Evolutionary conservation across 2,113 vertebrate species (phyloP).

Genomic region (Eubucco bourcierii): DNA sequence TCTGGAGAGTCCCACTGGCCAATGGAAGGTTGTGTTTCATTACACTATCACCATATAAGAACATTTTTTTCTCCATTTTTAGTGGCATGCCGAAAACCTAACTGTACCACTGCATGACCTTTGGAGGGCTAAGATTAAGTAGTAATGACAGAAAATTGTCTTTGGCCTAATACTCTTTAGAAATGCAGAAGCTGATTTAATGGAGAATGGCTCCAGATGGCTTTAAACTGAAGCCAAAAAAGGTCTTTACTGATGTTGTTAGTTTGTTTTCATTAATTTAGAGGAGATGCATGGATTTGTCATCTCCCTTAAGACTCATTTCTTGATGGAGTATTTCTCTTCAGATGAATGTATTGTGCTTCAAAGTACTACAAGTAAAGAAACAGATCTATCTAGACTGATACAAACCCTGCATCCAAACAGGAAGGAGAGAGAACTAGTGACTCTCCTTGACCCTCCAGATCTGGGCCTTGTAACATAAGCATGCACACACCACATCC

Average conservation of each 20-base stretch:
- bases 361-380: not conserved
- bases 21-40: slow-evolving; percentile 57
- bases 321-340: not conserved
- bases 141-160: slow-evolving; percentile 53
- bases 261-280: not conserved
- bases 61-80: slow-evolving; percentile 42
- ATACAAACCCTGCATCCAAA: not conserved
- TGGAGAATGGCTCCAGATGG: not conserved
- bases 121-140: slow-evolving; percentile 38
- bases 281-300: not conserved
- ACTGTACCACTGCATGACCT: slow-evolving; percentile 17
- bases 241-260: not conserved
- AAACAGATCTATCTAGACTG: not conserved
- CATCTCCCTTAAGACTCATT: not conserved
- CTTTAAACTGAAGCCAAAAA: slow-evolving; percentile 18
- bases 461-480: not conserved
- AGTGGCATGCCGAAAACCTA: slow-evolving; percentile 19
- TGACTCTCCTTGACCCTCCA: not conserved
- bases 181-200: slow-evolving; percentile 41
- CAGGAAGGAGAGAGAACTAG: not conserved
- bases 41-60: slow-evolving; percentile 57
- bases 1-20: slow-evolving; percentile 49
- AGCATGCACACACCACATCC: fast-evolving
- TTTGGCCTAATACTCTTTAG: slow-evolving; percentile 18
- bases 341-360: not conserved